Evolutionary conservation across 2,888 invertebrate species (phyloP), one percentile per base, ranked within the genome.

Genomic region (Drosophila neutralis): DNA sequence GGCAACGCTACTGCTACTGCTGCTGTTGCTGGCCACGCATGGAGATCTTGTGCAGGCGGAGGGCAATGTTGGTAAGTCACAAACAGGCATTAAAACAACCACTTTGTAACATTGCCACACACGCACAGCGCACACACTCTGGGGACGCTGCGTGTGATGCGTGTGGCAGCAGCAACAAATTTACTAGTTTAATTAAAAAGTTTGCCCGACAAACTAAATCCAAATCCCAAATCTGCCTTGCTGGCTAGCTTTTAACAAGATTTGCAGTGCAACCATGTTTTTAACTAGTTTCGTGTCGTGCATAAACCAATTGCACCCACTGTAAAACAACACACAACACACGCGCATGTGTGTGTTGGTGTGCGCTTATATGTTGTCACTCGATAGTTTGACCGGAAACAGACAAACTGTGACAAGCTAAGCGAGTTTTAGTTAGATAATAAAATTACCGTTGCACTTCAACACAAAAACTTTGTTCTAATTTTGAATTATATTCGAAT

Each of bases 1-100:
- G 38, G 74, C 78, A 52, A 66, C 76, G 63, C 70, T 85, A 6
- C 74, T 83, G 72, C 78, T 89, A 76, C 82, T 87, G 78, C 82
- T 90, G 60, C 72, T 91, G 73, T 69, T 87, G 66, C 76, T 91
- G 66, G 73, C 88, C 68, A 83, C 81, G 42, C 82, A 81, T 78
- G 88, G 84, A 74, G 82, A 90, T 87, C 75, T 86, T 87, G 91
- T 84, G 63, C 77, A 86, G 79, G 86, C 91, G 85, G 92, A 92
- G 85, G 92, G 92, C 87, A 92, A 92, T 91, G 91, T 92, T 86
- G 92, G 92, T 92, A 72, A 92, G 92, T 92, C 21, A n/a, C 18
- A 36, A 45, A 24, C 36, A 45, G 0, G 51, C 15, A 31, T 7
- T 21, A 5, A 38, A 4, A 27, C 31, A 42, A 10, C 5, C 15